Base-by-base conservation (phyloP, 2,113 vertebrate genomes). In the Globicephala melas region DNA sequence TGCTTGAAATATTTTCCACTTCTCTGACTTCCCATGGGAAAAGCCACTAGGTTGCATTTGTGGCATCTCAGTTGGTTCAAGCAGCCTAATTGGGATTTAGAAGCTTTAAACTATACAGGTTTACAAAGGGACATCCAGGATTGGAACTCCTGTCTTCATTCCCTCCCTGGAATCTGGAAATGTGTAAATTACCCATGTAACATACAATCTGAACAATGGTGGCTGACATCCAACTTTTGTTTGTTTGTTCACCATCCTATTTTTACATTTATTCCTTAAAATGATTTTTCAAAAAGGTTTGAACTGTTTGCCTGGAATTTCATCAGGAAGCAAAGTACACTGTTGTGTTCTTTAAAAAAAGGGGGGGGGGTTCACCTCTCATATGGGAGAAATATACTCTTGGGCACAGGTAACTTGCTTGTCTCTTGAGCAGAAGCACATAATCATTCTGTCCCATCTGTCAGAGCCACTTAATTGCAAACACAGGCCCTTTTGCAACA, bases 1-100 rank as follows among this genome's bases (percentile, higher is more conserved):
- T 83, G 97, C 76, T 97, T 97, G 97, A 98, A 98, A 98, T 98
- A 97, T 95, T 98, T 99, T 98, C 98, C 98, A 98, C 97, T 97
- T 97, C 98, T 98, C 97, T 97, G 98, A 97, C n/a, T 98, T 92
- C 95, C 98, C 98, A 98, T 91, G 71, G 98, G 98, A 97, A 97
- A 97, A 97, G 95, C 89, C 47, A 70, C 95, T 96, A 91, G 85
- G 96, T 97, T 93, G 97, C 95, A 93, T 98, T 97, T 96, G 95
- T 96, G 95, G 97, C 95, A 86, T 95, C 96, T 94, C 94, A 89
- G 96, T 97, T 84, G 96, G 96, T 81, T 96, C 0, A 0, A 97
- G 87, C 95, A 93, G 89, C 91, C 93, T 97, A 83, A 76, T 97
- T 98, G 97, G 65, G 93, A 97, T 98, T 93, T 94, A 97, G 94